Evolutionary conservation across 2,888 invertebrate genomes (phyloP).

Genomic region (Opisthograptis luteolata): DNA sequence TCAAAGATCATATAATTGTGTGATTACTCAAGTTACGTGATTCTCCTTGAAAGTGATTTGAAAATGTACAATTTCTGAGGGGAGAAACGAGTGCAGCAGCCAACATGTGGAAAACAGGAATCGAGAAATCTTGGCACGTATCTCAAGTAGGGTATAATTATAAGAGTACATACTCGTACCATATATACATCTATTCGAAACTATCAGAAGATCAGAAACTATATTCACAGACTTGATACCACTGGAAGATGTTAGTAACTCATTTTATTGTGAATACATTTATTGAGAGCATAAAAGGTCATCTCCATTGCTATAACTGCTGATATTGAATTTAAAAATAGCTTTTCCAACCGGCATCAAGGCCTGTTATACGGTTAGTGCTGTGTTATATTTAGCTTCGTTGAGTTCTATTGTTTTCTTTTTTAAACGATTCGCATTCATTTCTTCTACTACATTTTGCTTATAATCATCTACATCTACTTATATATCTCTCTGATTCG

Average conservation of each 20-base stretch:
- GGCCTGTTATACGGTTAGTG: constrained; percentile 45
- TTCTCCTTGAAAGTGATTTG: neutral
- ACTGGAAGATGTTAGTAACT: constrained; percentile 23
- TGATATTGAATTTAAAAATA: constrained; percentile 55
- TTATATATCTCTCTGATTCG: too few species aligned
- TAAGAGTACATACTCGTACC: neutral
- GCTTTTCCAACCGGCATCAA: constrained; percentile 49
- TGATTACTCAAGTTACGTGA: too few species aligned
- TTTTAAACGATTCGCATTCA: neutral
- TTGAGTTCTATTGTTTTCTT: constrained; percentile 9
- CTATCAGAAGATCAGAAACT: constrained; percentile 17
- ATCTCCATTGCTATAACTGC: constrained; percentile 45
- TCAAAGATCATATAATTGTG: too few species aligned
- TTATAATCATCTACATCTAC: neutral
- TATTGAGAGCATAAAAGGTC: constrained; percentile 47
- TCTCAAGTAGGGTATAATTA: constrained; percentile 2
- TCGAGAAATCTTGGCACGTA: constrained; percentile 7
- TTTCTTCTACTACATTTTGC: neutral
- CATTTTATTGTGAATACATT: constrained; percentile 41
- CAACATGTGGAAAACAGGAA: neutral
- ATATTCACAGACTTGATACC: constrained; percentile 14
- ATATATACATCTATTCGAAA: constrained; percentile 16
- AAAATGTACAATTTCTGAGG: too few species aligned
- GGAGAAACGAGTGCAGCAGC: too few species aligned
- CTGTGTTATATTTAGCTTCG: constrained; percentile 43